Base-by-base conservation (phyloP, 1,140 invertebrate genomes). In the Luehdorfia chinensis region DNA sequence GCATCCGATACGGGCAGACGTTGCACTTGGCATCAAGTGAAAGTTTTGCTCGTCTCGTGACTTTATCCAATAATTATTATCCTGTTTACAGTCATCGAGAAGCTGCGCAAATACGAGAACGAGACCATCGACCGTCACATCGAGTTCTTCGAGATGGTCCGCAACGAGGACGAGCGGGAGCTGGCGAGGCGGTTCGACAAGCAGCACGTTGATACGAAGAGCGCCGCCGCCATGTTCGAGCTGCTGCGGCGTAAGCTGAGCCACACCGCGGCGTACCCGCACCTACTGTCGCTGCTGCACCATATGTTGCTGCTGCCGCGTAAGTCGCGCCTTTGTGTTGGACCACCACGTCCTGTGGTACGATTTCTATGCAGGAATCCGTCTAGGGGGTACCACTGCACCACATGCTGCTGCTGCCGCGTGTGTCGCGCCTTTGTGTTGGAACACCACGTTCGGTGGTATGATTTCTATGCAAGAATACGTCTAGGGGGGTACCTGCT, bases 121-220 rank as follows among this genome's bases (percentile, higher is more conserved):
- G 94, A 97, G 66, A 98, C 95, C 0, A 87, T 99, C 15, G 94
- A 98, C 72, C 93, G 95, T 84, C 93, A 94, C 89, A 90, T 94
- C 71, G 97, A 99, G 78, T 98, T 99, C 80, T 99, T 99, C 87
- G 98, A 99, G 84, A 98, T 99, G 96, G 95, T 99, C 11, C 90
- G 97, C 43, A 95, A 94, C 68, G 97, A 99, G 87, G 98, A 99
- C 79, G 97, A 99, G 80, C 95, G 96, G 60, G 96, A 98, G 84
- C 84, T 98, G 30, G 94, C 96, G 0, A 91, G 96, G 39, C 93
- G 95, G 68, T 98, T 96, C 87, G 95, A 97, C 64, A 89, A 94
- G 75, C 94, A 95, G 53, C 96, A 98, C 78, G 92, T 99, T 27
- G 97, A 99, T 79, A 97, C 95, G 0, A 98, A 98, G 84, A 98